A percentile compares a stretch with the other conserved stretches of the same genome.
Conservation (phyloP, 2,888 invertebrate species). For the Rambutsinella grinnellia region DNA sequence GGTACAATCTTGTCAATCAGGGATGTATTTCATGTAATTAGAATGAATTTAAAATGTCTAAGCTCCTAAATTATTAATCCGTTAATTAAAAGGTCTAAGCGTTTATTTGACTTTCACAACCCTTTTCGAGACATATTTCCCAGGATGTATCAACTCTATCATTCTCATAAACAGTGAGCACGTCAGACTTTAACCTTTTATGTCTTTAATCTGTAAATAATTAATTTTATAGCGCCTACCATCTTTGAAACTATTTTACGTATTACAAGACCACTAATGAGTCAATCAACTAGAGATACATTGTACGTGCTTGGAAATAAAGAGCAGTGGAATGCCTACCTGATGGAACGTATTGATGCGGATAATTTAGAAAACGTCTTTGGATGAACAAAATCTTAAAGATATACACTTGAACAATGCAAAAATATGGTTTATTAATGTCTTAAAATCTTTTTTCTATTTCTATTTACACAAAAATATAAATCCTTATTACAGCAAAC, state of each 20-base stretch:
- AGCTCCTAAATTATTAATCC: too few species aligned
- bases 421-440: too few species aligned
- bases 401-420: too few species aligned
- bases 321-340: constrained; percentile 15
- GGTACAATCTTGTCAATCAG: constrained; percentile 20
- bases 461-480: too few species aligned
- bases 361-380: constrained; percentile 17
- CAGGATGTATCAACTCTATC: constrained; percentile 31
- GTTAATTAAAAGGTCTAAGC: not conserved
- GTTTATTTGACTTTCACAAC: constrained; percentile 12
- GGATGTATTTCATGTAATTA: constrained; percentile 43
- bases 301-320: constrained; percentile 23
- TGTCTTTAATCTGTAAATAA: too few species aligned
- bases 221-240: constrained; percentile 13
- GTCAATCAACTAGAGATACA: constrained; percentile 6
- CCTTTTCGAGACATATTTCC: constrained; percentile 23
- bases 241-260: constrained; percentile 14
- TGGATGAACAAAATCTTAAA: constrained; percentile 27
- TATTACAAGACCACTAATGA: constrained; percentile 13
- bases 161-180: constrained; percentile 35
- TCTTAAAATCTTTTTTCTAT: too few species aligned
- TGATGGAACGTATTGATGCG: constrained; percentile 8
- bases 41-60: too few species aligned
- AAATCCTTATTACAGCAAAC: too few species aligned
- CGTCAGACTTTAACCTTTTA: not conserved